Percentiles rank a stretch among this genome's conserved stretches.
Conservation (phyloP, 2,888 invertebrate genomes). For the Ectobius pallidus region DNA sequence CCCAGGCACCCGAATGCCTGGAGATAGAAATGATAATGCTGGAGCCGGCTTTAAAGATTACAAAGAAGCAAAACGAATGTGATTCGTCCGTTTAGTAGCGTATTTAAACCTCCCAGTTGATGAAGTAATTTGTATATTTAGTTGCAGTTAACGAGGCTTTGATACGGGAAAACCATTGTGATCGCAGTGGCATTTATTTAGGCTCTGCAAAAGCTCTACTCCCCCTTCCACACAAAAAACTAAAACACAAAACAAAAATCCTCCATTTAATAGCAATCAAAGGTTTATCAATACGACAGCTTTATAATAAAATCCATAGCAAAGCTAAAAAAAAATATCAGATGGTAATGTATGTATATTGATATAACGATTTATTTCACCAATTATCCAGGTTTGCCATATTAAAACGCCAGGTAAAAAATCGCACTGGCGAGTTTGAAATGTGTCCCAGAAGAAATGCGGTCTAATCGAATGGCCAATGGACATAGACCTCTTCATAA, state of each 20-base stretch:
- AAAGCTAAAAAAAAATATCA: conserved; percentile 15
- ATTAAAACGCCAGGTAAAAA: conserved; percentile 27
- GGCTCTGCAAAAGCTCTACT: too few species aligned
- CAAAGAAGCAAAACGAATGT: conserved; percentile 26
- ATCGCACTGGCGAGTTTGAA: conserved; percentile 17
- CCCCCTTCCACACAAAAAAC: neutral
- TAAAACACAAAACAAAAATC: conserved; percentile 19
- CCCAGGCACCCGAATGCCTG: neutral
- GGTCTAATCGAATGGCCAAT: conserved; percentile 30
- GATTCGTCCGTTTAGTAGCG: conserved; percentile 1
- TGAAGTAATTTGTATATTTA: conserved; percentile 30
- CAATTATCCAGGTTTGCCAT: conserved; percentile 13
- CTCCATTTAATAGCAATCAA: conserved; percentile 35
- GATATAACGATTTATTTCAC: conserved; percentile 27
- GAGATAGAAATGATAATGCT: neutral
- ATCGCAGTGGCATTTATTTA: neutral
- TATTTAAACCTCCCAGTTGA: conserved; percentile 12
- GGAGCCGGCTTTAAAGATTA: conserved; percentile 23
- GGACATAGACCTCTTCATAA: conserved; percentile 3
- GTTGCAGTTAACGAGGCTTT: conserved; percentile 27
- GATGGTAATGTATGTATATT: conserved; percentile 17
- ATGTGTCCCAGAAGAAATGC: conserved; percentile 41
- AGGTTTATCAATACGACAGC: conserved; percentile 36
- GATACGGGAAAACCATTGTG: neutral
- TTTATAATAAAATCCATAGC: conserved; percentile 26